Base-by-base conservation (phyloP, 2,113 vertebrate genomes). In the Nothocercus nigrocapillus region DNA sequence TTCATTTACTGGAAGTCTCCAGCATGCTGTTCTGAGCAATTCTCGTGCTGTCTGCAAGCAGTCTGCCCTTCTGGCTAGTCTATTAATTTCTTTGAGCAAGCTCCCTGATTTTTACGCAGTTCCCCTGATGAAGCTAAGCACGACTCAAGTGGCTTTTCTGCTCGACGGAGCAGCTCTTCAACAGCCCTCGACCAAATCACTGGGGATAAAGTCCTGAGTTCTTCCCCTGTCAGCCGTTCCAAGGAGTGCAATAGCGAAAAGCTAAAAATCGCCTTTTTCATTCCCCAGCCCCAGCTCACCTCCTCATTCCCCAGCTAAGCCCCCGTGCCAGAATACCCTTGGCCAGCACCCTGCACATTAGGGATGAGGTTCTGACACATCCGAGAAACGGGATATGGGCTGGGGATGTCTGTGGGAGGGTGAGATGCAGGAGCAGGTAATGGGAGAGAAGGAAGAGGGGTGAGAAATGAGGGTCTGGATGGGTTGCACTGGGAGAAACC, bases 1-100 rank as follows among this genome's bases (percentile, higher is more conserved):
- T 90, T 95, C 87, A 87, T 96, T 96, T 95, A 95, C 91, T 89
- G 93, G 73, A 96, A 96, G 84, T 92, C 91, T 92, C 94, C 83
- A 17, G 73, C 89, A 89, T 51, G 77, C 2, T 19, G 45, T 68
- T 95, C 66, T 75, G 94, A 95, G 89, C 44, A 63, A 87, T 84
- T 81, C 77, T 94, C 6, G 1, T 63, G 68, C 77, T 92, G 69
- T 75, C 89, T 95, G 93, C 89, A 89, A 45, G 89, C 69, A 13
- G 30, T 70, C 83, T 95, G 81, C 61, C 66, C 77, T 93, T 56
- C 73, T 67, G 66, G 56, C 61, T 92, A 87, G 87, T 89, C 87
- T 91, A 72, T 94, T 95, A 92, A 91, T 94, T 90, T 84, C 45
- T 90, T 82, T 51, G 66, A 96, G 91, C 81, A 54, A 94, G 87